phyloP scores from a whole-genome alignment of 92 coral and sea anemone genomes.

The Pocillopora grandis region DNA sequence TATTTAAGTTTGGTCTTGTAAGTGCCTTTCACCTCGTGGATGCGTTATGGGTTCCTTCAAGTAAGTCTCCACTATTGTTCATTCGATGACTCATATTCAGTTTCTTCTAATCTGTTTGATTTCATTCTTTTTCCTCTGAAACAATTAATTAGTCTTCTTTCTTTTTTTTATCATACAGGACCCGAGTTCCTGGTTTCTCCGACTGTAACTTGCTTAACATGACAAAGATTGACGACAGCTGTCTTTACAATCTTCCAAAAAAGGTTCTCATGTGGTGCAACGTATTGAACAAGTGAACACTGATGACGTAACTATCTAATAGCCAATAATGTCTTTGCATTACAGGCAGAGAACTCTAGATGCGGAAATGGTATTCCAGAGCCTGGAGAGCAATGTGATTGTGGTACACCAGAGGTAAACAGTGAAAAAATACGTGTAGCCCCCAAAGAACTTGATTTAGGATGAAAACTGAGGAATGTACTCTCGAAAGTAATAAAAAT shows the following conservation, averaged over 20 bases:
- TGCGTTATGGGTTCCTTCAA: conserved; percentile 66
- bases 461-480: background rate
- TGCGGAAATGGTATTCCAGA: conserved; percentile 76
- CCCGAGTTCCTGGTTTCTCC: conserved; percentile 68
- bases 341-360: conserved; percentile 24
- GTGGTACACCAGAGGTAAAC: conserved; percentile 69
- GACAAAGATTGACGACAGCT: conserved; percentile 57
- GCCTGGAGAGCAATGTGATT: conserved; percentile 64
- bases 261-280: conserved; percentile 28
- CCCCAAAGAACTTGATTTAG: too few species aligned
- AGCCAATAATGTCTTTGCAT: too few species aligned
- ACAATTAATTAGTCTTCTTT: too few species aligned
- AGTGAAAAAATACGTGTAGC: background rate
- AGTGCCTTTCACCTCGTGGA: conserved; percentile 74
- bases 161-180: conserved; percentile 14
- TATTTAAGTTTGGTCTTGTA: conserved; percentile 49
- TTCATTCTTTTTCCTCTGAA: background rate
- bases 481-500: too few species aligned
- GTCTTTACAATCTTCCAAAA: conserved; percentile 53
- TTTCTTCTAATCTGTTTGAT: background rate
- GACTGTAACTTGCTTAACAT: conserved; percentile 65
- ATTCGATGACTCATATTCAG: background rate
- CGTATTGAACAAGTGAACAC: background rate
- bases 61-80: conserved; percentile 32
- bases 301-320: background rate